phyloP scores from a whole-genome alignment of 2,888 invertebrate species.

The Syrphus vitripennis region DNA sequence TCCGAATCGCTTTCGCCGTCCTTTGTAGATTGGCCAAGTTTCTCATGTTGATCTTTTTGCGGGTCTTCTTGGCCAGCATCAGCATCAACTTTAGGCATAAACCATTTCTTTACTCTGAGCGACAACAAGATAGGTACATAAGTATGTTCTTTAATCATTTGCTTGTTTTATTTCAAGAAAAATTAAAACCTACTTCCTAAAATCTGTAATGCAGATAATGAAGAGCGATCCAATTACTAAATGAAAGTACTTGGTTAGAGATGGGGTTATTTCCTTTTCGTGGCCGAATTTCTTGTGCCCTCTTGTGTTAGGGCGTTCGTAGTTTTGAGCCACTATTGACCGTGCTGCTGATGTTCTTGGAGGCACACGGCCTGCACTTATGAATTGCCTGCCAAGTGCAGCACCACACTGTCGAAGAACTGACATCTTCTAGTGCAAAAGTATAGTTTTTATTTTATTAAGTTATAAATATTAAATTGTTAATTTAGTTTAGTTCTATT shows the following conservation, averaged over 20 bases:
- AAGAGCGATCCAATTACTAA: slow-evolving; percentile 79
- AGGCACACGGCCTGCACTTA: slow-evolving; percentile 25
- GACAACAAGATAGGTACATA: neutral
- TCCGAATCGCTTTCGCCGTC: slow-evolving; percentile 76
- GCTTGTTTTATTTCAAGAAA: neutral
- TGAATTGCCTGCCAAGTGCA: slow-evolving; percentile 61
- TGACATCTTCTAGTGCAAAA: slow-evolving; percentile 64
- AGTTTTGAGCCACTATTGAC: neutral
- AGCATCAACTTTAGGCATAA: slow-evolving; percentile 83
- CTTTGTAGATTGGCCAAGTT: slow-evolving; percentile 61
- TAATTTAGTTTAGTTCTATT: neutral
- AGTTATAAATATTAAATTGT: neutral
- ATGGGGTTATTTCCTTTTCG: slow-evolving; percentile 80
- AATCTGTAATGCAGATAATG: slow-evolving; percentile 79
- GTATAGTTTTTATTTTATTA: neutral
- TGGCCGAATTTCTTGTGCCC: slow-evolving; percentile 84
- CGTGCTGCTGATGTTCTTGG: slow-evolving; percentile 15
- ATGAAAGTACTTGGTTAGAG: slow-evolving; percentile 81
- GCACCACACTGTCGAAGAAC: slow-evolving; percentile 74
- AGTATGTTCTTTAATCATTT: neutral
- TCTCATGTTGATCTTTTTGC: slow-evolving; percentile 43
- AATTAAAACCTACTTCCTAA: slow-evolving; percentile 81
- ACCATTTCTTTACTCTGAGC: slow-evolving; percentile 75
- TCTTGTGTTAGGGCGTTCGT: slow-evolving; percentile 73
- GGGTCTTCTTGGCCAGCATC: slow-evolving; percentile 79